Evolutionary conservation across 2,113 vertebrate genomes (phyloP).

Genomic region (Nerophis ophidion): DNA sequence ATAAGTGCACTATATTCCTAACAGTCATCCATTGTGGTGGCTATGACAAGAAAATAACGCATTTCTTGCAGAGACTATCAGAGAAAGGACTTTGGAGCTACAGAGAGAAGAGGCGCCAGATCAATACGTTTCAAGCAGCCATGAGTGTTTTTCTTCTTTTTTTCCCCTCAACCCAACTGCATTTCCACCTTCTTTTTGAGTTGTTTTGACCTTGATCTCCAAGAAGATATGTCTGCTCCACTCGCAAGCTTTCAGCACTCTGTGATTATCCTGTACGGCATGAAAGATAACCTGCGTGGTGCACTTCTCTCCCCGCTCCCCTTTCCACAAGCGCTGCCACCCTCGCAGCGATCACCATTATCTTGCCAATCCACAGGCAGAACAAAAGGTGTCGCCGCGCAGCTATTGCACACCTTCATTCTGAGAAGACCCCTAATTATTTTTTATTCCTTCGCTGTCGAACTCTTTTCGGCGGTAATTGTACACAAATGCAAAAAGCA

Average conservation of each 20-base stretch:
- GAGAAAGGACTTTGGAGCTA: conserved; percentile 60
- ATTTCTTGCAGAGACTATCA: conserved; percentile 65
- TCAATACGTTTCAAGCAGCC: conserved; percentile 68
- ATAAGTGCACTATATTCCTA: conserved; percentile 54
- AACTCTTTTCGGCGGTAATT: conserved; percentile 57
- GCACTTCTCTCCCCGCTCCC: conserved; percentile 13
- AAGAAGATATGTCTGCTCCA: conserved; percentile 61
- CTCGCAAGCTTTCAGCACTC: conserved; percentile 52
- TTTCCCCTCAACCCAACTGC: conserved; percentile 39
- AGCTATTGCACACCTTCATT: conserved; percentile 57
- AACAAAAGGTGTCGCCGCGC: conserved; percentile 66
- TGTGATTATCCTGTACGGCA: conserved; percentile 68
- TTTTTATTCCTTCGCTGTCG: conserved; percentile 60
- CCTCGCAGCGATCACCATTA: conserved; percentile 54
- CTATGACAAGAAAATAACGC: conserved; percentile 69
- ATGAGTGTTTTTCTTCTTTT: conserved; percentile 56
- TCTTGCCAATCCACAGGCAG: conserved; percentile 63
- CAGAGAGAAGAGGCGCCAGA: conserved; percentile 53
- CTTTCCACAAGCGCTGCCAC: conserved; percentile 44
- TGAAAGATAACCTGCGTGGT: conserved; percentile 67
- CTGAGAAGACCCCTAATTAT: conserved; percentile 53
- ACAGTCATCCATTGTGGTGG: conserved; percentile 62
- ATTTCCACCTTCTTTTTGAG: conserved; percentile 68
- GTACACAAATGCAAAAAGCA: conserved; percentile 53
- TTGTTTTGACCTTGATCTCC: conserved; percentile 74